Base-by-base conservation (phyloP, 2,113 vertebrate genomes). In the Bufo gargarizans region DNA sequence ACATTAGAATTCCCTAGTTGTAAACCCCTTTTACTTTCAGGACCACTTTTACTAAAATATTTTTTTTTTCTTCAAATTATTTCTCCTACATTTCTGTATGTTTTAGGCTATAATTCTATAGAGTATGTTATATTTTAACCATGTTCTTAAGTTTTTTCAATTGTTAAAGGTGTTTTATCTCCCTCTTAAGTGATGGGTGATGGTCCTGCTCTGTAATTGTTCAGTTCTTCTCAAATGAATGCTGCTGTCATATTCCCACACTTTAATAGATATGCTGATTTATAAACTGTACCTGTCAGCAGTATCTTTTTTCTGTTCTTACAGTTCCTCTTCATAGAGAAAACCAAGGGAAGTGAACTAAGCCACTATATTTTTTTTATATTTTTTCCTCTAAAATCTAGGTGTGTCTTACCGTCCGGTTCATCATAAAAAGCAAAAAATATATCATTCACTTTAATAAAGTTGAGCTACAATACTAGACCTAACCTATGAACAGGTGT, bases 241-340 rank as follows among this genome's bases (percentile, higher is more conserved):
- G 77, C 16, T 4, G 63, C 86, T 87, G 77, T 87, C 63, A 69
- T 53, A 53, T 16, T 86, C 14, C 59, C 49, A 69, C 61, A 69
- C 77, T 56, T 86, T 69, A 69, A 79, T 69, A 71, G 86, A 80
- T 58, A 20, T 71, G 77, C 86, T 71, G 77, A 17, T 69, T 71
- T 50, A 71, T 79, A 53, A 49, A 81, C 63, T 80, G 16, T 80
- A 86, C 12, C 45, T 77, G 74, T 86, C 84, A 86, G 4, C 20
- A 4, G 80, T 71, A 58, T 67, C 65, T 22, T n/a, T 55, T 19
- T 74, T 7, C 72, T 77, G 58, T 77, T 74, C 58, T 77, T 61
- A 63, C 47, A 86, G n/a, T 14, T 63, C 72, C 84, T 65, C 43
- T 63, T 11, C 47, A 17, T 45, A 14, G 43, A 86, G 19, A 4